A percentile compares a stretch with the other conserved stretches of the same genome.
These are phyloP conservation scores for Diplazon laetatorius DNA, from an alignment of 2,888 invertebrate species.

Conservation along the genomic window DNA sequence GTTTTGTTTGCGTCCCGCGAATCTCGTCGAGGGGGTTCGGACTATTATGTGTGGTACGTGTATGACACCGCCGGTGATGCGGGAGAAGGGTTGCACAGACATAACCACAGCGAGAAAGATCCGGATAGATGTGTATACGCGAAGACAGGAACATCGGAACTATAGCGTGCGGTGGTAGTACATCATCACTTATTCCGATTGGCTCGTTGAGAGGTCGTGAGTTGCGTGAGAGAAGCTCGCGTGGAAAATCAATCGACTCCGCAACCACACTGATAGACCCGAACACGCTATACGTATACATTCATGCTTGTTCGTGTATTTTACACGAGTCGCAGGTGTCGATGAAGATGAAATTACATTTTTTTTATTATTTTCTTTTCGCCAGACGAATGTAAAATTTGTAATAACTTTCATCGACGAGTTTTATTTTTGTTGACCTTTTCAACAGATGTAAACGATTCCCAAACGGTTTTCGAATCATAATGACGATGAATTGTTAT, in stretches of 20 bases:
- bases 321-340: not conserved
- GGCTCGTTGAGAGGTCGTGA: conserved; percentile 62
- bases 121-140: not conserved
- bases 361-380: conserved; percentile 1
- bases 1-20: conserved; percentile 30
- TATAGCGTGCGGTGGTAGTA: conserved; percentile 46
- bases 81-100: conserved; percentile 9
- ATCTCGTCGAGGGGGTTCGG: conserved; percentile 27
- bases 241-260: conserved; percentile 67
- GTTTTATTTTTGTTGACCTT: no score
- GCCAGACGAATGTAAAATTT: no score
- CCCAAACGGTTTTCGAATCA: not conserved
- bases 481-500: not conserved
- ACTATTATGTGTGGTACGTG: conserved; percentile 12
- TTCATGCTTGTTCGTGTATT: not conserved
- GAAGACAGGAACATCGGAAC: conserved; percentile 52
- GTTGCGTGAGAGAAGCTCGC: conserved; percentile 55
- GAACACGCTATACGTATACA: conserved; percentile 14
- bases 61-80: conserved; percentile 29
- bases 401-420: no score
- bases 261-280: conserved; percentile 1
- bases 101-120: conserved; percentile 39
- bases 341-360: conserved; percentile 1
- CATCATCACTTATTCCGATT: conserved; percentile 73
- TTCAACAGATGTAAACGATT: not conserved